phyloP scores from a whole-genome alignment of 2,113 vertebrate genomes.

The Erpornis zantholeuca region DNA sequence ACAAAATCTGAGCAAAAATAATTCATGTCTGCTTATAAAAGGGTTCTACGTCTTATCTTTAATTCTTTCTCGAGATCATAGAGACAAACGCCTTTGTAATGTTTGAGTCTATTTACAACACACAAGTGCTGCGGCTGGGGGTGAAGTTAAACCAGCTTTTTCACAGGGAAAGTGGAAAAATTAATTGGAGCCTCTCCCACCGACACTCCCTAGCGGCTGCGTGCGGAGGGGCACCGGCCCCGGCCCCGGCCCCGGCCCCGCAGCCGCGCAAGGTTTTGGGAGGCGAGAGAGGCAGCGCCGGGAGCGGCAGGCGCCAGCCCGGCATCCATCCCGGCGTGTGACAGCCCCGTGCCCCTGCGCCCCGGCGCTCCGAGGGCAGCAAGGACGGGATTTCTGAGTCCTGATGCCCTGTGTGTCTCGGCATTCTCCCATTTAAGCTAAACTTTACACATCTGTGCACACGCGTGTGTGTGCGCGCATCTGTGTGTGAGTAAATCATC shows the following conservation, averaged over 20 bases:
- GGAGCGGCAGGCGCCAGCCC: background rate
- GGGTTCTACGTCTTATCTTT: background rate
- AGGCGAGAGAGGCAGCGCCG: background rate
- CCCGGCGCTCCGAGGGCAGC: background rate
- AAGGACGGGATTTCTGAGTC: background rate
- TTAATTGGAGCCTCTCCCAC: constrained; percentile 15
- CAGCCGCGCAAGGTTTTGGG: background rate
- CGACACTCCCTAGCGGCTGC: constrained; percentile 59
- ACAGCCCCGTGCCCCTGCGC: background rate
- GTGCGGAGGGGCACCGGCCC: background rate
- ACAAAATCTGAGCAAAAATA: background rate
- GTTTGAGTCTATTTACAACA: background rate
- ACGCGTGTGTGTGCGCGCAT: background rate
- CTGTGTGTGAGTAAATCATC: background rate
- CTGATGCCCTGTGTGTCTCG: background rate
- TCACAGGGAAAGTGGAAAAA: background rate
- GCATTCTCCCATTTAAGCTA: background rate
- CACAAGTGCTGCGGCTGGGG: background rate
- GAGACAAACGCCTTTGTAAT: background rate
- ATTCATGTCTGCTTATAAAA: background rate
- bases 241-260: background rate
- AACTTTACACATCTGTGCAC: background rate
- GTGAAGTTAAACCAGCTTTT: background rate
- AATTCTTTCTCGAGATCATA: constrained; percentile 9
- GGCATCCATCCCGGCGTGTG: background rate